Base-by-base conservation (phyloP, 2,888 invertebrate genomes). In the Willowsia nigromaculata region DNA sequence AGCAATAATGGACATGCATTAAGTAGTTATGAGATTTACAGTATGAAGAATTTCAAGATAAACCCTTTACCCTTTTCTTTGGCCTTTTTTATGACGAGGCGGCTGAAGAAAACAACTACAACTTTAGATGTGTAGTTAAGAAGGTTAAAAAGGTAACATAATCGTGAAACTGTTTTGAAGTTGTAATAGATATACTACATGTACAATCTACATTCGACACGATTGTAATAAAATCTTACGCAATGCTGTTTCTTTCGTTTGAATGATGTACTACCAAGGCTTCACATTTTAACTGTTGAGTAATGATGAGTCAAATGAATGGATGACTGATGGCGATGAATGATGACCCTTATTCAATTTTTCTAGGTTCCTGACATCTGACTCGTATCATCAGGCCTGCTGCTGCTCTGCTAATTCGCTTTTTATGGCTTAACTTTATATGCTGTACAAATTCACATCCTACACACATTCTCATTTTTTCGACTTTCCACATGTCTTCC, bases 291-390 rank as follows among this genome's bases (percentile, higher is more conserved):
- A 47, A 25, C 30, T 18, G 71, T 84, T 84, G 71, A 43, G 84
- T 40, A 84, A 84, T 56, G 37, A 56, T 11, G 62, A 25, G 56
- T 13, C 13, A 62, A 62, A 27, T 30, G 30, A 62, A 30, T 68
- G 65, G 37, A 62, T 62, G 62, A 56, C 5, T 62, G 50, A 50
- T 50, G 50, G 15, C 50, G n/a, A 53, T 30, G 68, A 27, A 30
- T 50, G 68, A 50, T 68, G 76, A 59, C 84, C 84, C 84, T 68
- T 83, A 65, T 84, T 25, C 33, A 53, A 62, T 56, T 84, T 22
- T 62, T 84, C 40, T 53, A 53, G 47, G 22, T 13, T 81, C 47
- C 62, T 59, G 62, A 81, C 62, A 62, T 43, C 1, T 82, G 80
- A 80, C 37, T 53, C 80, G 37, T 22, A 30, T 27, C 25, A 43